Conservation (phyloP, 2,113 vertebrate species). For the Ivindomyrus marchei region DNA sequence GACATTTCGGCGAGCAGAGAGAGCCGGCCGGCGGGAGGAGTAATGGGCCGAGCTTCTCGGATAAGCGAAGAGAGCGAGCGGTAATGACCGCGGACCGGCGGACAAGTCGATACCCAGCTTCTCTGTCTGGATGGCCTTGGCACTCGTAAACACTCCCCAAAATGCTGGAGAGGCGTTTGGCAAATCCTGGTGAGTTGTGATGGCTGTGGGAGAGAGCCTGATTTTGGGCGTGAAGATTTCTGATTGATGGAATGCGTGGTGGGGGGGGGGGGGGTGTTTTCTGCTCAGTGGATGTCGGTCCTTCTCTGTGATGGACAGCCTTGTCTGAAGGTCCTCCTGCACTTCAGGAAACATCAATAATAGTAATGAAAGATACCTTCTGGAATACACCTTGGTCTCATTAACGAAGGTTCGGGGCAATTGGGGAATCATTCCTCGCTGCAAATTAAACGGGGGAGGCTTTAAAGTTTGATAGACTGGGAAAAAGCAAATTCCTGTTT, state of each 20-base stretch:
- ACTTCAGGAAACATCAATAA: background rate
- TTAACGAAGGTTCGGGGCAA: slow-evolving; percentile 22
- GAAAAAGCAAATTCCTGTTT: slow-evolving; percentile 32
- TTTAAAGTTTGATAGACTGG: slow-evolving; percentile 32
- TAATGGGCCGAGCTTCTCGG: background rate
- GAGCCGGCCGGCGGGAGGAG: background rate
- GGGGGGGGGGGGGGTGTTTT: background rate
- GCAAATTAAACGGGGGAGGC: slow-evolving; percentile 25
- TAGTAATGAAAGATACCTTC: background rate
- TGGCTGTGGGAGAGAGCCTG: background rate
- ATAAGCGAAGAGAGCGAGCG: background rate
- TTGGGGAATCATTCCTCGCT: slow-evolving; percentile 30
- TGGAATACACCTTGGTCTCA: background rate
- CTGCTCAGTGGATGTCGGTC: background rate
- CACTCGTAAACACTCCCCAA: background rate
- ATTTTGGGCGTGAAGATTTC: background rate
- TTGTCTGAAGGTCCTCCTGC: background rate
- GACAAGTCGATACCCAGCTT: background rate
- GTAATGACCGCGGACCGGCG: slow-evolving; percentile 1
- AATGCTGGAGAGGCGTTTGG: background rate
- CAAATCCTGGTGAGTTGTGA: background rate
- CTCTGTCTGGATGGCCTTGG: background rate
- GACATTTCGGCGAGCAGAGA: background rate
- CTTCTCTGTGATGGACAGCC: background rate
- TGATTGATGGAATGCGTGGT: too few species aligned